Conservation (phyloP, 1,140 invertebrate species). For the Caerostris darwini region DNA sequence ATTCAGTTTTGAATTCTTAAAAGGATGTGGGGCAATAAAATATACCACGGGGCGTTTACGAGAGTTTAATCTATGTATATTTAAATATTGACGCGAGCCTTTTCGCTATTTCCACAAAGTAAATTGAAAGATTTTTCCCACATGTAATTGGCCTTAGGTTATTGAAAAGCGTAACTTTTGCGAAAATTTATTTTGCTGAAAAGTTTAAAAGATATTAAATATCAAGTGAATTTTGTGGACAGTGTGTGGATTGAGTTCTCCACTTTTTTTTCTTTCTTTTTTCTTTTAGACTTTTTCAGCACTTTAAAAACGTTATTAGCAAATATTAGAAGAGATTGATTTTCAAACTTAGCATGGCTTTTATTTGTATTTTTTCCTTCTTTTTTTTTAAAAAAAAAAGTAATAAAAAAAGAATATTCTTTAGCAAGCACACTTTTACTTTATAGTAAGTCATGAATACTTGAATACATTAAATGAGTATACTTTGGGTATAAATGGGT, state of each 20-base stretch:
- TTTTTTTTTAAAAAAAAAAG: background rate
- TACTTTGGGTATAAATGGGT: background rate
- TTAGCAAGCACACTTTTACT: background rate
- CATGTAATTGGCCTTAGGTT: slow-evolving; percentile 64
- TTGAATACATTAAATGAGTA: background rate
- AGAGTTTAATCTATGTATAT: slow-evolving; percentile 38
- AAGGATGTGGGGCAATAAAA: slow-evolving; percentile 51
- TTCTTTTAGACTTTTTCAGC: background rate
- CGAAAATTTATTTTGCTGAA: slow-evolving; percentile 5
- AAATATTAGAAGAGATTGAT: slow-evolving; percentile 57
- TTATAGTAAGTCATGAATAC: background rate
- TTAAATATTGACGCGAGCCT: slow-evolving; percentile 63
- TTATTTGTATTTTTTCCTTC: background rate
- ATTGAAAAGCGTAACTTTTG: slow-evolving; percentile 62
- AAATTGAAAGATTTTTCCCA: slow-evolving; percentile 67
- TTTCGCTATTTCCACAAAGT: slow-evolving; percentile 30
- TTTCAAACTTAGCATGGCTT: background rate
- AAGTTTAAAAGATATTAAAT: slow-evolving; percentile 68
- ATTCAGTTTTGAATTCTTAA: slow-evolving; percentile 60
- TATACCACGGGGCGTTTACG: slow-evolving; percentile 45
- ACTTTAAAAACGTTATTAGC: slow-evolving; percentile 51
- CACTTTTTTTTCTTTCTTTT: background rate
- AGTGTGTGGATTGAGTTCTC: background rate
- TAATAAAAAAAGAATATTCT: background rate
- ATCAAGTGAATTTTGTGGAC: slow-evolving; percentile 7